Base-by-base conservation (phyloP, 2,888 invertebrate genomes). In the Agriopis marginaria region DNA sequence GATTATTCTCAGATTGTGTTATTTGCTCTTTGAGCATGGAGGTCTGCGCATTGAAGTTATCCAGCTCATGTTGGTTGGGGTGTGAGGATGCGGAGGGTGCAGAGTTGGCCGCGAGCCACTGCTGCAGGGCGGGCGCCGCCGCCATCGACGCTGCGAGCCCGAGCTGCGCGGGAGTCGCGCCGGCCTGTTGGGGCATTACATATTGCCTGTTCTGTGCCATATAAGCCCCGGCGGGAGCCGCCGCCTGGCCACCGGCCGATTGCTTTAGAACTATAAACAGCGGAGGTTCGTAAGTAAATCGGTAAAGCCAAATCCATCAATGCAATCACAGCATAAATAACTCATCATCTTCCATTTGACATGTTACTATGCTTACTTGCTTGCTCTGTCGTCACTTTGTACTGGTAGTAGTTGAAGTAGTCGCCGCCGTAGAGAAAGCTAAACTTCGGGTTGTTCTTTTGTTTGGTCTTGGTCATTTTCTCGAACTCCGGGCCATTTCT, bases 401-500 rank as follows among this genome's bases (percentile, higher is more conserved):
- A 99, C 91, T 98, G 98, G 93, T 99, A 99, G 93, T 99, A 99
- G 90, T 97, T 98, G 94, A 97, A 98, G 94, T 96, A 97, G 85
- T 99, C 99, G 67, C 99, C 99, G 77, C 99, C 99, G 93, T 98
- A 99, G 72, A 99, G 95, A 94, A 99, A 99, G 83, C 97, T 97
- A 95, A 99, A 99, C 90, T 99, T 99, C 5, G 99, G 98, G 92
- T 99, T 99, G 87, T 98, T 98, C 91, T 98, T 98, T 93, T 99
- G 99, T 93, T 99, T 99, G 86, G 98, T 98, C 95, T 99, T 99
- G 72, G 99, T 99, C 97, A 99, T 99, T 93, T 98, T 97, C 95
- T 99, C 99, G 93, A 99, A 99, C 89, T 99, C 99, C n/a, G 98
- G 99, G 64, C 99, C 99, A 97, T 99, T 99, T 92, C 99, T 95